Evolutionary conservation across 37 sponge, comb jelly and placozoan species (phyloP), one percentile per base, ranked within the genome.

Genomic region (Amphimedon queenslandica): DNA sequence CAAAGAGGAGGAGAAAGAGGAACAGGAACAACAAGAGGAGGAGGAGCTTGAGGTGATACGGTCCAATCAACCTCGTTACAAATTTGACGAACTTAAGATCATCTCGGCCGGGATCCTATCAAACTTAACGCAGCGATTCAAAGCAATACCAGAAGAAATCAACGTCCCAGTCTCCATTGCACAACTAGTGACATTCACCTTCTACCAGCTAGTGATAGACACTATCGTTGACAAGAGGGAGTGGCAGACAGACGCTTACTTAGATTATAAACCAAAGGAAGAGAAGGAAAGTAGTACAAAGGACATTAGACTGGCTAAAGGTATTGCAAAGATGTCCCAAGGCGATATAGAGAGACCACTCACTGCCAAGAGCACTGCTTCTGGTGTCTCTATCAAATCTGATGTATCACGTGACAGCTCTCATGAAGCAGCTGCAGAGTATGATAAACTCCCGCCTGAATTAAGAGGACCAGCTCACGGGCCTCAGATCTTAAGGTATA

Each of bases 231-330:
- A 82, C n/a, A 80, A 64, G 37, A 61, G 93, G 27, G 75, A 87
- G 85, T 94, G 95, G 95, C 95, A 94, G 70, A 94, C 95, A n/a
- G 88, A 84, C 37, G 81, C 82, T 65, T 90, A 90, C 78, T 43
- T 79, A n/a, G 87, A 88, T 42, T 67, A 42, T 31, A 37, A 57
- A 34, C 33, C 74, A 4, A 53, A 34, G 10, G 20, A 10, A 1
- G 41, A 34, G 0, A 41, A n/a, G 1, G 34, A 72, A 1, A n/a
- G 71, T 18, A 40, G 68, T 27, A 39, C 61, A 33, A 60, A 60
- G 28, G 61, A 60, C 8, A 5, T n/a, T 60, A 25, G 5, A 6
- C 8, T n/a, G 28, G 21, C 5, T 6, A 60, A n/a, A 6, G 23
- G 5, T 25, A 60, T 25, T 6, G 5, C 69, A 28, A 65, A 29